Percentiles rank a stretch among this genome's conserved stretches.
phyloP scores from a whole-genome alignment of 1,140 invertebrate genomes.

The Heliconius congener region DNA sequence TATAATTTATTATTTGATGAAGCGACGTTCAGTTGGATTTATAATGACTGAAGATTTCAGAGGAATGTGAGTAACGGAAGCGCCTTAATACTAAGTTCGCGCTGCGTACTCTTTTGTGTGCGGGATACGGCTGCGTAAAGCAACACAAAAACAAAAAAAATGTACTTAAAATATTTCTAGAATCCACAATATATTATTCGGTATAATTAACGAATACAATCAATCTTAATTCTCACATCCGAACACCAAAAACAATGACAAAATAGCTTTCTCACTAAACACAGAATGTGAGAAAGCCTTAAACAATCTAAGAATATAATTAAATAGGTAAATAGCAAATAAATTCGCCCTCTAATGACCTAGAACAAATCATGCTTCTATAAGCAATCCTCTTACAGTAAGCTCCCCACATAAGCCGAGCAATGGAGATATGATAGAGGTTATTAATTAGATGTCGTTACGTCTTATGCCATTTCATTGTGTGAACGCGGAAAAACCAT shows the following conservation, averaged over 20 bases:
- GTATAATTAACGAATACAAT: too few relatives aligned
- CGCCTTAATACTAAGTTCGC: too few relatives aligned
- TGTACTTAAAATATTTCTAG: too few relatives aligned
- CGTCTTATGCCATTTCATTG: slow-evolving; percentile 78
- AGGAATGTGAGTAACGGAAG: too few relatives aligned
- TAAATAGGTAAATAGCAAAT: slow-evolving; percentile 52
- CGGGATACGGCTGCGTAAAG: too few relatives aligned
- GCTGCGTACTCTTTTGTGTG: too few relatives aligned
- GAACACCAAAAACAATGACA: not conserved
- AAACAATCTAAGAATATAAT: slow-evolving; percentile 40
- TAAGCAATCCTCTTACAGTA: slow-evolving; percentile 77
- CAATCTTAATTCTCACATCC: too few relatives aligned
- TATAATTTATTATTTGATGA: not conserved
- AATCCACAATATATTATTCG: too few relatives aligned
- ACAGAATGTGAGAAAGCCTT: not conserved
- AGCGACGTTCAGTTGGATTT: too few relatives aligned
- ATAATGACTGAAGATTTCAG: too few relatives aligned
- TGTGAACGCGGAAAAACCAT: slow-evolving; percentile 67
- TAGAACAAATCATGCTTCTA: slow-evolving; percentile 75
- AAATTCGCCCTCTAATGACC: slow-evolving; percentile 64
- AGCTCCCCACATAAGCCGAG: slow-evolving; percentile 70
- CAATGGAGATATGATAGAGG: slow-evolving; percentile 80
- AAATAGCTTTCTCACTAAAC: not conserved
- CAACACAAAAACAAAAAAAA: too few relatives aligned
- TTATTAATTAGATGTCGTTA: slow-evolving; percentile 81